A percentile compares a stretch with the other conserved stretches of the same genome.
Evolutionary conservation across 2,888 invertebrate genomes (phyloP).

Genomic region (Apoda limacodes): DNA sequence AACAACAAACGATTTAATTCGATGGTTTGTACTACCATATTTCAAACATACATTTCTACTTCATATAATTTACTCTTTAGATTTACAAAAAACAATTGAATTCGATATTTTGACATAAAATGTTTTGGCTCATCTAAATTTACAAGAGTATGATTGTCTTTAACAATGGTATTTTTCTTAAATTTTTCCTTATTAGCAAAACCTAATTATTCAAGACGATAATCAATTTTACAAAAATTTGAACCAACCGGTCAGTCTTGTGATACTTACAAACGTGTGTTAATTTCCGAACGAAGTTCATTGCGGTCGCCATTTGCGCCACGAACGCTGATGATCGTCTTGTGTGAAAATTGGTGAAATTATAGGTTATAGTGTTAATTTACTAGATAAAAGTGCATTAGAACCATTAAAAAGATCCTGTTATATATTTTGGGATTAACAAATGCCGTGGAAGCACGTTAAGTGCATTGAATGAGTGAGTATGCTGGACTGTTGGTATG

Average conservation of each 20-base stretch:
- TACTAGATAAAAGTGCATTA: slow-evolving; percentile 38
- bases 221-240: slow-evolving; percentile 8
- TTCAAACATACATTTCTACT: too few relatives aligned
- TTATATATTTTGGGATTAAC: slow-evolving; percentile 23
- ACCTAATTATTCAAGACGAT: slow-evolving; percentile 14
- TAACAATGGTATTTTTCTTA: slow-evolving; percentile 43
- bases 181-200: slow-evolving; percentile 26
- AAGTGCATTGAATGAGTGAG: slow-evolving; percentile 44
- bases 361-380: slow-evolving; percentile 57
- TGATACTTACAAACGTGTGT: slow-evolving; percentile 37
- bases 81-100: too few relatives aligned
- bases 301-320: slow-evolving; percentile 66
- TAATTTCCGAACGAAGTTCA: slow-evolving; percentile 41
- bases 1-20: too few relatives aligned
- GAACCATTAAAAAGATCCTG: slow-evolving; percentile 28
- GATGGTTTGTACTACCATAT: too few relatives aligned
- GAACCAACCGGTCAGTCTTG: slow-evolving; percentile 29
- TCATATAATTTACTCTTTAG: too few relatives aligned
- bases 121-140: slow-evolving; percentile 62
- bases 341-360: slow-evolving; percentile 46
- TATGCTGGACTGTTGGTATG: slow-evolving; percentile 25
- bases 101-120: too few relatives aligned
- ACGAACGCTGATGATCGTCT: slow-evolving; percentile 44
- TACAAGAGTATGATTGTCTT: slow-evolving; percentile 62
- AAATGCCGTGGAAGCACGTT: slow-evolving; percentile 27